phyloP scores from a whole-genome alignment of 2,888 invertebrate genomes.

The Aphidoletes aphidimyza region DNA sequence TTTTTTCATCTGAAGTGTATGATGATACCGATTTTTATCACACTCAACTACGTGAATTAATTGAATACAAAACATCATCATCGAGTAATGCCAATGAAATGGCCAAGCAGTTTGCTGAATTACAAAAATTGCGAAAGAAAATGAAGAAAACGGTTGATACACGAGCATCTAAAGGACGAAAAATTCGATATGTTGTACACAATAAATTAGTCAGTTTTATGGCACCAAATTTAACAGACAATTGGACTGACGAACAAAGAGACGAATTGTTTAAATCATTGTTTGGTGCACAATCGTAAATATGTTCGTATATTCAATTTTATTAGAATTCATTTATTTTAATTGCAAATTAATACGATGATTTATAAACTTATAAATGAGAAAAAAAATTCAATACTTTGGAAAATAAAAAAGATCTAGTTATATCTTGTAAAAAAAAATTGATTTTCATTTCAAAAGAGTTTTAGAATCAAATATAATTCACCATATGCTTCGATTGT shows the following conservation, averaged over 20 bases:
- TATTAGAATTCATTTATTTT: too few relatives aligned
- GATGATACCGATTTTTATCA: slow-evolving; percentile 99
- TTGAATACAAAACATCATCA: slow-evolving; percentile 88
- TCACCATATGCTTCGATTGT: too few relatives aligned
- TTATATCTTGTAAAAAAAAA: too few relatives aligned
- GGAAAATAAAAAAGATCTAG: too few relatives aligned
- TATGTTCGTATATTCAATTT: too few relatives aligned
- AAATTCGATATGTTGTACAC: slow-evolving; percentile 86
- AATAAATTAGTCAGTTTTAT: slow-evolving; percentile 89
- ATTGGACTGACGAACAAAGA: slow-evolving; percentile 82
- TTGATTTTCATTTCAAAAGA: too few relatives aligned
- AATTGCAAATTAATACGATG: too few relatives aligned
- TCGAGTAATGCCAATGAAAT: slow-evolving; percentile 86
- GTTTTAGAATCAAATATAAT: too few relatives aligned
- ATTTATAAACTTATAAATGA: too few relatives aligned
- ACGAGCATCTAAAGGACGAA: slow-evolving; percentile 92
- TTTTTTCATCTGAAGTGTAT: slow-evolving; percentile 85
- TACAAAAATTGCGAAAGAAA: slow-evolving; percentile 90
- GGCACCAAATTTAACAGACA: slow-evolving; percentile 78
- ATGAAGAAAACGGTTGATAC: slow-evolving; percentile 94
- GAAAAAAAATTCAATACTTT: too few relatives aligned
- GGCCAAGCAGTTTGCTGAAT: slow-evolving; percentile 88
- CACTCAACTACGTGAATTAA: slow-evolving; percentile 88
- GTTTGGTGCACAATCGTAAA: slow-evolving; percentile 70
- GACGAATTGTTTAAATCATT: slow-evolving; percentile 84